Evolutionary conservation across 2,113 vertebrate species (phyloP).

Genomic region (Melanerpes formicivorus): DNA sequence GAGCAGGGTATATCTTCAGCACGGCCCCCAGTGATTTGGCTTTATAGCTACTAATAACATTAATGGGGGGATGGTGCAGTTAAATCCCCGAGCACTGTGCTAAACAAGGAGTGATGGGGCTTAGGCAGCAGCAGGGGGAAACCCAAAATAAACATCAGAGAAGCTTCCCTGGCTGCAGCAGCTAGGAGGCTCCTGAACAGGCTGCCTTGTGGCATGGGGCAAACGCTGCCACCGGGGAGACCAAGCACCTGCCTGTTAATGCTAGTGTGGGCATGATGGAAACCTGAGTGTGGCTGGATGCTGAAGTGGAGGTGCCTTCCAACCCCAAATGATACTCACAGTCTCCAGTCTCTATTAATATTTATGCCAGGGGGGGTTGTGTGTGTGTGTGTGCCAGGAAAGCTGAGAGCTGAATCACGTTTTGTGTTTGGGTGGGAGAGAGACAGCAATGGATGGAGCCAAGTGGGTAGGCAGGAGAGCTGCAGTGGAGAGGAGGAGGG

Average conservation of each 20-base stretch:
- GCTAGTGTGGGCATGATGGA: constrained; percentile 12
- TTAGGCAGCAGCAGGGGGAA: constrained; percentile 2
- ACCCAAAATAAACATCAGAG: constrained; percentile 18
- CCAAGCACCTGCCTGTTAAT: background rate
- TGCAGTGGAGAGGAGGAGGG: constrained; percentile 28
- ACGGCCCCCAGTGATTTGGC: background rate
- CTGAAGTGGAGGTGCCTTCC: constrained; percentile 38
- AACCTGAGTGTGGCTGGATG: background rate
- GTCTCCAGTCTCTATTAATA: constrained; percentile 65
- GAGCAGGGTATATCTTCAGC: background rate
- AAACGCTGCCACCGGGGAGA: background rate
- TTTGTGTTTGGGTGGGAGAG: constrained; percentile 68
- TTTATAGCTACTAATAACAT: constrained; percentile 10
- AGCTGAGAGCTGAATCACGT: constrained; percentile 51
- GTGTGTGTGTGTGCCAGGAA: background rate
- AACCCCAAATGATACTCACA: constrained; percentile 4
- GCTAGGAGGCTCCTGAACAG: background rate
- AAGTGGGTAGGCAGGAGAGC: constrained; percentile 43
- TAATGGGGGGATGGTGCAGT: background rate
- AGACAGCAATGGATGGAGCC: constrained; percentile 63
- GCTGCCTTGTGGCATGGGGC: background rate
- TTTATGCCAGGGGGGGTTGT: constrained; percentile 33
- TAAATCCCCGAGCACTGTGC: background rate
- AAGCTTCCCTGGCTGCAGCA: background rate
- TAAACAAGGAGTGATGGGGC: constrained; percentile 12